phyloP scores from a whole-genome alignment of 2,113 vertebrate genomes.

The Apistogramma diplotaenia region DNA sequence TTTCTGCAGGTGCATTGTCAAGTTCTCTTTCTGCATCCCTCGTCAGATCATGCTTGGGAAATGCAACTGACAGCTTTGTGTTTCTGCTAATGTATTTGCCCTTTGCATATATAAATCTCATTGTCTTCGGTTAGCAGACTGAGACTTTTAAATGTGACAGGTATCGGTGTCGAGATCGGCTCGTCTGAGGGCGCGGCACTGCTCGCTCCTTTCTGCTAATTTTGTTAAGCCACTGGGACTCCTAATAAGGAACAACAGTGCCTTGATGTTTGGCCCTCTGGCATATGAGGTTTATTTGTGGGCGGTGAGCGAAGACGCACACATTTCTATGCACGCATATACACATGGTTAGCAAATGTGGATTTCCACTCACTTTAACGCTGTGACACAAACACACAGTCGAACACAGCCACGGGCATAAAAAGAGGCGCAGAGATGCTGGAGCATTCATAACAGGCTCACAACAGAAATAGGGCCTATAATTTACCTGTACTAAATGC shows the following conservation, averaged over 20 bases:
- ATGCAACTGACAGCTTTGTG: conserved; percentile 47
- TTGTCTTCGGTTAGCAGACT: conserved; percentile 20
- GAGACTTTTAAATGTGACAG: conserved; percentile 57
- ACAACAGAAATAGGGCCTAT: conserved; percentile 55
- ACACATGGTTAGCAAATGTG: conserved; percentile 29
- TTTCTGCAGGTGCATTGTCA: not conserved
- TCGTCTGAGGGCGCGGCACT: conserved; percentile 42
- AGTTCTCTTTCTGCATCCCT: not conserved
- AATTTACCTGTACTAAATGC: conserved; percentile 67
- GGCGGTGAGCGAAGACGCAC: conserved; percentile 53
- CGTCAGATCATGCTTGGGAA: conserved; percentile 36
- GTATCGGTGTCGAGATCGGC: conserved; percentile 57
- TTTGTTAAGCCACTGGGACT: conserved; percentile 64
- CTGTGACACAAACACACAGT: conserved; percentile 15
- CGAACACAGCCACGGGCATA: conserved; percentile 42
- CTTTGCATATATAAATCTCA: conserved; percentile 52
- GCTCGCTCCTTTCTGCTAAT: conserved; percentile 53
- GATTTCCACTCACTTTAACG: conserved; percentile 9
- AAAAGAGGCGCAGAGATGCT: conserved; percentile 44
- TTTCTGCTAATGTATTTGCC: conserved; percentile 51
- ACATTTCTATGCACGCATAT: conserved; percentile 32
- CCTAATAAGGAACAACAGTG: conserved; percentile 59
- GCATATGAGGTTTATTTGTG: conserved; percentile 65
- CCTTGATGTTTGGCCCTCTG: conserved; percentile 72
- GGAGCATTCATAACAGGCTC: conserved; percentile 53